phyloP scores from a whole-genome alignment of 2,888 invertebrate genomes.

The Eulithis prunata region DNA sequence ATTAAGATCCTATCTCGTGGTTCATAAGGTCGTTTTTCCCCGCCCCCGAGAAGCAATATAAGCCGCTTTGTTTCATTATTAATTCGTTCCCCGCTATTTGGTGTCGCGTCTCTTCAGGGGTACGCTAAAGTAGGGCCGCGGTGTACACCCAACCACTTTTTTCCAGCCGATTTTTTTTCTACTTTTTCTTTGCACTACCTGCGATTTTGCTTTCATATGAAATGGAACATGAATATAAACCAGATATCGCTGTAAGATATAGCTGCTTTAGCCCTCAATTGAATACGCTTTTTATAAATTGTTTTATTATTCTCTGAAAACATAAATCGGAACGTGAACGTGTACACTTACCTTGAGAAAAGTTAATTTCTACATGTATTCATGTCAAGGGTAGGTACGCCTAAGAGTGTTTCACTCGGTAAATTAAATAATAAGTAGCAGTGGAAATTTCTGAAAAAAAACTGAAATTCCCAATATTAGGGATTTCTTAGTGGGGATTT shows the following conservation, averaged over 20 bases:
- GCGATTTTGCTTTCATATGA: slow-evolving; percentile 33
- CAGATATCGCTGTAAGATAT: slow-evolving; percentile 17
- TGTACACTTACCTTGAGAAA: not conserved
- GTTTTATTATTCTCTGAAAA: slow-evolving; percentile 18
- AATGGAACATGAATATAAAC: slow-evolving; percentile 29
- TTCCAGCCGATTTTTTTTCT: slow-evolving; percentile 50
- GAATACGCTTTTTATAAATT: slow-evolving; percentile 26
- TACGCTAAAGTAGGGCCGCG: slow-evolving; percentile 69
- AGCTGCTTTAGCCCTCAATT: slow-evolving; percentile 16
- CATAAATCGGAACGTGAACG: slow-evolving; percentile 7
- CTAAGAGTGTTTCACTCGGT: slow-evolving; percentile 49
- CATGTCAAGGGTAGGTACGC: slow-evolving; percentile 34
- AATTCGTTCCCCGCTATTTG: slow-evolving; percentile 80
- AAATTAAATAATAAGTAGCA: slow-evolving; percentile 73
- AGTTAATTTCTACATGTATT: slow-evolving; percentile 3
- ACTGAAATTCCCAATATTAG: too few species aligned
- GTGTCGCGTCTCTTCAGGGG: slow-evolving; percentile 76
- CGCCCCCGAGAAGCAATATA: slow-evolving; percentile 56
- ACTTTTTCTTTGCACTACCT: slow-evolving; percentile 33
- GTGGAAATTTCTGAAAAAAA: too few species aligned
- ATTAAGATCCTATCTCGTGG: slow-evolving; percentile 76
- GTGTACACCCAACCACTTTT: slow-evolving; percentile 65
- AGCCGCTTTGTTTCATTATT: slow-evolving; percentile 76
- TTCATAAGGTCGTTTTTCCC: slow-evolving; percentile 68
- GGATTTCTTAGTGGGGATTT: too few species aligned